Evolutionary conservation across 2,888 invertebrate species (phyloP), one percentile per base, ranked within the genome.

Genomic region (Hymenopus coronatus): DNA sequence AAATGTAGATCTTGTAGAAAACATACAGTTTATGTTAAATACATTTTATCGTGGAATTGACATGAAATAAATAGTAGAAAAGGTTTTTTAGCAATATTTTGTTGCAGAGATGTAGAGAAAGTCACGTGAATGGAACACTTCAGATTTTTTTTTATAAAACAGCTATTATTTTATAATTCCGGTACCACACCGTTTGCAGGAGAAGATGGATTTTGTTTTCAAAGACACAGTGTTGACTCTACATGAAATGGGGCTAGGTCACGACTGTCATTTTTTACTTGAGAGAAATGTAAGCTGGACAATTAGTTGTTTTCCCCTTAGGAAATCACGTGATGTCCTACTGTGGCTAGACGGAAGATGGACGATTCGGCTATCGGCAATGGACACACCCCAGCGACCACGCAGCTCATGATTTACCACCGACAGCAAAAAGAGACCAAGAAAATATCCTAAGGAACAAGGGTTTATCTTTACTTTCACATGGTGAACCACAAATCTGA

Each of bases 361-460:
- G 85, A 90, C 88, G 90, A 84, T 83, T 33, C 54, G 70, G 89
- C 90, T 90, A 89, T 89, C 90, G 85, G 82, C 46, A 25, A 82
- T 89, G 88, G 90, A 90, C 90, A 89, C 85, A 28, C 83, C 85
- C 85, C 81, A 20, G 30, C 84, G 88, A 83, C 84, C 84, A 30
- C 40, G 30, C 46, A 28, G 83, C 88, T n/a, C 89, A 89, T 89
- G 89, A 89, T 89, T 89, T 89, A 89, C 87, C 27, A 81, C 85
- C 85, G 84, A 85, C 27, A 28, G 46, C 33, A 25, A 28, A 85
- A 84, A 40, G 15, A 84, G 20, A 70, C 6, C 20, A 20, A 70
- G 54, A 20, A 20, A 70, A 70, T 70, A 70, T 70, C 54, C 54
- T 70, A 70, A 70, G 33, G 33, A 85, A 85, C 85, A 85, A 14